Percentiles rank a stretch among this genome's conserved stretches.
phyloP scores from a whole-genome alignment of 2,888 invertebrate genomes.

The Diadromus collaris region DNA sequence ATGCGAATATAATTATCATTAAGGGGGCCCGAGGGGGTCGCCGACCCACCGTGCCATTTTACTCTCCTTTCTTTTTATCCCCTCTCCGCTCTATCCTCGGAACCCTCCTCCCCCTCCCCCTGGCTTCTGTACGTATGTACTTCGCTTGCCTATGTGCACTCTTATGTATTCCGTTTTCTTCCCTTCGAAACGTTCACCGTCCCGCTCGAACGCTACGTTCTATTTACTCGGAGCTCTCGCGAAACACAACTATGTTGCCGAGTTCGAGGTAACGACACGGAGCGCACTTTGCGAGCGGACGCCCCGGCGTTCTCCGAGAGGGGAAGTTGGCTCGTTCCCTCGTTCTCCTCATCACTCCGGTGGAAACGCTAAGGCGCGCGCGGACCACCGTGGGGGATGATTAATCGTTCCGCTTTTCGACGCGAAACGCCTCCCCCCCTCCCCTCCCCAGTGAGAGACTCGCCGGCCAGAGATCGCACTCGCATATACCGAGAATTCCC shows the following conservation, averaged over 20 bases:
- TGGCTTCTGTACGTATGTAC: conserved; percentile 6
- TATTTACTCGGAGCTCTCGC: conserved; percentile 18
- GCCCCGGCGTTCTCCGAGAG: conserved; percentile 13
- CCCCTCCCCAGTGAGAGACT: conserved; percentile 24
- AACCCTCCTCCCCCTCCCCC: conserved; percentile 10
- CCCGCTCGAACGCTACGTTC: neutral
- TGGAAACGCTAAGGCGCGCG: conserved; percentile 42
- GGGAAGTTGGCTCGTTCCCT: conserved; percentile 40
- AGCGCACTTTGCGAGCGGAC: conserved; percentile 29
- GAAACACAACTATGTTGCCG: conserved; percentile 21
- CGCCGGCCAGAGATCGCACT: conserved; percentile 20
- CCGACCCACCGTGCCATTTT: conserved; percentile 53
- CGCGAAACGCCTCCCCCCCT: conserved; percentile 56
- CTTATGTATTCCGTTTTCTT: conserved; percentile 39
- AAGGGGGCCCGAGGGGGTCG: conserved; percentile 58
- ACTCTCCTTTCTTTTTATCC: conserved; percentile 43
- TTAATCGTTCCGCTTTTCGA: conserved; percentile 67
- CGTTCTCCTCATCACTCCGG: conserved; percentile 22
- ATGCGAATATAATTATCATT: conserved; percentile 74
- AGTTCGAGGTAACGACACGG: conserved; percentile 32
- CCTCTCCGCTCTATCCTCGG: conserved; percentile 3
- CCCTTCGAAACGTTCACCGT: conserved; percentile 11
- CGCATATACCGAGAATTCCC: conserved; percentile 20
- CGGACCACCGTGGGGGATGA: conserved; percentile 60
- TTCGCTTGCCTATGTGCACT: neutral